phyloP scores from a whole-genome alignment of 2,113 vertebrate species.

The Petrocephalus microphthalmus region DNA sequence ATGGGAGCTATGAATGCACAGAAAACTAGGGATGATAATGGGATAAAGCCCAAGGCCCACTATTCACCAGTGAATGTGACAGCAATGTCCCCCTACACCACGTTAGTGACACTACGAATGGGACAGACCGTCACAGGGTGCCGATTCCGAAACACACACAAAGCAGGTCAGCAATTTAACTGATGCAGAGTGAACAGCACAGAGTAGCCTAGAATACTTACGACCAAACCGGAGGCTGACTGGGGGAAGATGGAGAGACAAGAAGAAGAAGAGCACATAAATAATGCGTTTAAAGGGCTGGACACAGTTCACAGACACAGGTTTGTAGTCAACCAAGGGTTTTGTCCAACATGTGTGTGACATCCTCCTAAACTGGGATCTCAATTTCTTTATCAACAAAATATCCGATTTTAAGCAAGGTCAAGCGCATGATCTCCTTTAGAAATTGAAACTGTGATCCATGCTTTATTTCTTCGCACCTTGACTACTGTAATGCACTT shows the following conservation, averaged over 20 bases:
- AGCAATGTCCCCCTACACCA: neutral
- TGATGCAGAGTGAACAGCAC: neutral
- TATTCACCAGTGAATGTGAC: constrained; percentile 8
- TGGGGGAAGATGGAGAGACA: constrained; percentile 37
- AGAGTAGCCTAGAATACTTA: constrained; percentile 44
- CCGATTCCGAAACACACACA: neutral
- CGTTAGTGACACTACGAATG: neutral
- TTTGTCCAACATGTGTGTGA: too few relatives aligned
- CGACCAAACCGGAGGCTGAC: constrained; percentile 50
- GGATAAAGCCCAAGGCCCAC: neutral
- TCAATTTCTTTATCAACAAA: too few relatives aligned
- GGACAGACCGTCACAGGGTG: neutral
- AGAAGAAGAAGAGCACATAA: neutral
- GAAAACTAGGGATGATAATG: neutral
- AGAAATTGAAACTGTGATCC: too few relatives aligned
- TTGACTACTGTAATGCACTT: too few relatives aligned
- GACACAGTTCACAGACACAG: too few relatives aligned
- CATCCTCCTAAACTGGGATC: too few relatives aligned
- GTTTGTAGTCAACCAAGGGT: too few relatives aligned
- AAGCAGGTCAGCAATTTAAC: neutral
- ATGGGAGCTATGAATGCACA: neutral
- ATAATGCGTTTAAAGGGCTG: neutral
- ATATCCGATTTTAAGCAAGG: too few relatives aligned
- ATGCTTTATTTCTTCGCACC: too few relatives aligned
- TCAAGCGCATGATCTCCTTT: too few relatives aligned